A percentile compares a stretch with the other conserved stretches of the same genome.
phyloP scores from a whole-genome alignment of 2,797 vertebrate genomes.

The Eulemur coronatus region DNA sequence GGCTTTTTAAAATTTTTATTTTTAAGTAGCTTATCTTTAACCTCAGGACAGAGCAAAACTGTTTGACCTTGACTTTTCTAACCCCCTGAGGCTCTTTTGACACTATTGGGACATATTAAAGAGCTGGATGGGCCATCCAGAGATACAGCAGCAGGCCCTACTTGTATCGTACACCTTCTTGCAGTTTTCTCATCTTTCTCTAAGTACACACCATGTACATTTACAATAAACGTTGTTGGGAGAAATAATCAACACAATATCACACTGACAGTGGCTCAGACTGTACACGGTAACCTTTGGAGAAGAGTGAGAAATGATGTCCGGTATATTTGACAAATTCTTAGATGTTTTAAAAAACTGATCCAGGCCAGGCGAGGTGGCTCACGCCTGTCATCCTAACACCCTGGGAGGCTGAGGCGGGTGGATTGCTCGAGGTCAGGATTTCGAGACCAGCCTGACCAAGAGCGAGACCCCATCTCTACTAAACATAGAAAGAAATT shows the following conservation, averaged over 20 bases:
- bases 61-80: background rate
- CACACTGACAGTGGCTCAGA: background rate
- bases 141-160: fast-evolving
- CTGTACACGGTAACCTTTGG: background rate
- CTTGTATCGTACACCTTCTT: background rate
- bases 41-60: background rate
- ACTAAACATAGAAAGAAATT: no score
- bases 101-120: background rate
- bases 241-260: background rate
- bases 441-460: no score
- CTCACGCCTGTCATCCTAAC: no score
- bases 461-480: no score
- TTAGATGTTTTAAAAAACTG: background rate
- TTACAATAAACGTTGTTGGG: background rate
- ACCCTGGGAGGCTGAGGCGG: no score
- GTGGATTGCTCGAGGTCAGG: no score
- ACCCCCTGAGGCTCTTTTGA: background rate
- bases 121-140: background rate
- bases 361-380: background rate
- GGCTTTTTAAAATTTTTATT: background rate
- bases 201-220: background rate
- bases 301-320: background rate
- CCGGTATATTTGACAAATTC: background rate
- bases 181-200: background rate
- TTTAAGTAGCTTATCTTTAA: constrained; percentile 17